phyloP scores from a whole-genome alignment of 2,113 vertebrate genomes.

The Labrus mixtus region DNA sequence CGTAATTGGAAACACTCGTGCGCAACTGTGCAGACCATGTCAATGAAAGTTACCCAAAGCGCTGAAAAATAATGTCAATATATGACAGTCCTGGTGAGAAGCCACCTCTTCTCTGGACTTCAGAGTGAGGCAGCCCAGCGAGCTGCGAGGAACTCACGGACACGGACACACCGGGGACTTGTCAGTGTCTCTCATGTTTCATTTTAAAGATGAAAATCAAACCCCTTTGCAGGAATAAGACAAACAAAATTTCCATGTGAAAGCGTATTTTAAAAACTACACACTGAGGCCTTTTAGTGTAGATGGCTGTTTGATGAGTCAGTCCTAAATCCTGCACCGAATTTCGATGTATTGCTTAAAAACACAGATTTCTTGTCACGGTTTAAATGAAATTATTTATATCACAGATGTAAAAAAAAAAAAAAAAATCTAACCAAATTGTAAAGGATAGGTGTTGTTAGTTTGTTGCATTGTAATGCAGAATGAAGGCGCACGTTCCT shows the following conservation, averaged over 20 bases:
- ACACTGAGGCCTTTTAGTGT: constrained; percentile 17
- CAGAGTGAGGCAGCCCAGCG: too few species aligned
- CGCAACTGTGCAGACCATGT: neutral
- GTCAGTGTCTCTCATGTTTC: too few species aligned
- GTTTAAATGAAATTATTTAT: neutral
- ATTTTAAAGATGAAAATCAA: neutral
- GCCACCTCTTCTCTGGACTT: too few species aligned
- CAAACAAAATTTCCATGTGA: neutral
- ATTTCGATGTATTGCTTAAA: neutral
- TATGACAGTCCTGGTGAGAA: too few species aligned
- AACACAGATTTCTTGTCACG: neutral
- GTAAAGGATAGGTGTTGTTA: neutral
- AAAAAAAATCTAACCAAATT: too few species aligned
- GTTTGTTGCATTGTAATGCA: neutral
- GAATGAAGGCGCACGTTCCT: neutral
- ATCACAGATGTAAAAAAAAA: too few species aligned
- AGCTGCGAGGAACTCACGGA: too few species aligned
- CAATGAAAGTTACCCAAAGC: constrained; percentile 6
- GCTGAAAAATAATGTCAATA: neutral
- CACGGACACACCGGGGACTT: too few species aligned
- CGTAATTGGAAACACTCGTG: constrained; percentile 8
- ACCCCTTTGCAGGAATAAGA: neutral
- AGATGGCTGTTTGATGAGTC: neutral
- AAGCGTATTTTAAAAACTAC: neutral
- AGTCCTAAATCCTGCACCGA: too few species aligned